Evolutionary conservation across 2,797 vertebrate species (phyloP).

Genomic region (Sebastes itinus): DNA sequence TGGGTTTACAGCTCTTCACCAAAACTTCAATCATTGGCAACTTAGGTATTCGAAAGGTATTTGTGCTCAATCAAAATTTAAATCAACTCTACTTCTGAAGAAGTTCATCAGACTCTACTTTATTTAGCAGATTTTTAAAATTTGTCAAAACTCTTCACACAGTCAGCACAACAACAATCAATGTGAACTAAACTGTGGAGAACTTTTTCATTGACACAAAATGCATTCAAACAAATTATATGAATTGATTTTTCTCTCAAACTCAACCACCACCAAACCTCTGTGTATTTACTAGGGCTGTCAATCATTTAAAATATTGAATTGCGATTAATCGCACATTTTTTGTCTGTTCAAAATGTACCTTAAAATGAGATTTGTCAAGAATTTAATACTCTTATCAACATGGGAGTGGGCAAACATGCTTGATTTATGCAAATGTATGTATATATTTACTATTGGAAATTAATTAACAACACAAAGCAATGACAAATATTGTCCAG

Average conservation of each 20-base stretch:
- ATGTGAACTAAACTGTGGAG: not conserved
- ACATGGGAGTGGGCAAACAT: too few relatives aligned
- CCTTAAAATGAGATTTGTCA: too few relatives aligned
- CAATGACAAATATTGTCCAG: too few relatives aligned
- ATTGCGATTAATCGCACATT: too few relatives aligned
- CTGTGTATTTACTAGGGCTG: not conserved
- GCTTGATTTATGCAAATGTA: too few relatives aligned
- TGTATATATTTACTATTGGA: too few relatives aligned
- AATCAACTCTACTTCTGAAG: not conserved
- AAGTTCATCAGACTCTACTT: not conserved
- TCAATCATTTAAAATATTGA: too few relatives aligned
- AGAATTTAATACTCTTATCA: too few relatives aligned
- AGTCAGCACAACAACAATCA: not conserved
- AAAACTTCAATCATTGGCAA: not conserved
- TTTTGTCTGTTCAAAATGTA: too few relatives aligned
- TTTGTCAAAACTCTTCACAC: not conserved
- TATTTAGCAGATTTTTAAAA: not conserved
- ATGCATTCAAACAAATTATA: not conserved
- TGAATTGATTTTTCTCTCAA: not conserved
- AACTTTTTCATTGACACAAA: not conserved
- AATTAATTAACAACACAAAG: too few relatives aligned
- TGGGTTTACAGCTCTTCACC: not conserved
- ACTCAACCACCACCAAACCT: not conserved
- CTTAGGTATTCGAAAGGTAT: not conserved
- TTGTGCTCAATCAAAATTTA: not conserved